Base-by-base conservation (phyloP, 1,140 invertebrate genomes). In the Mamestra configurata region DNA sequence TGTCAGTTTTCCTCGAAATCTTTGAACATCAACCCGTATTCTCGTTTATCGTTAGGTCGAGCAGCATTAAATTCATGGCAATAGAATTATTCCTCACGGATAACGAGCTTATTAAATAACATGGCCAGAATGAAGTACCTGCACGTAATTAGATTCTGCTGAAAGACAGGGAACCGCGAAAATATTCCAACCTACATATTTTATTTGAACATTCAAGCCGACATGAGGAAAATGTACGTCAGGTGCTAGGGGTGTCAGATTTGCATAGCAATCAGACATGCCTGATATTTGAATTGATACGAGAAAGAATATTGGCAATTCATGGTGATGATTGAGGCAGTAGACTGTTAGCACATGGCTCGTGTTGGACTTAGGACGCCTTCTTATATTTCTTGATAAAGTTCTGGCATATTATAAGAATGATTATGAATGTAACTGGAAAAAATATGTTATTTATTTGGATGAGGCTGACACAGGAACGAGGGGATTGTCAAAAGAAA, bases 211-310 rank as follows among this genome's bases (percentile, higher is more conserved):
- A 66, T 66, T 66, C 35, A 4, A 11, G 61, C 22, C 61, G 61
- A 37, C 61, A 27, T 59, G 35, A 66, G 61, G 8, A 66, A 40
- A 66, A 66, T 22, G 35, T 66, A 66, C 35, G 35, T 66, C 18
- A 20, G n/a, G 61, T 66, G 35, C 61, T 22, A 40, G 18, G 31
- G 55, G 13, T 24, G n/a, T 40, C 35, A 13, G 61, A 66, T 66
- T 66, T 66, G 61, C 61, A 66, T 66, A 66, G 61, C 61, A 66
- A 66, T 66, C 61, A 66, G 10, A 66, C 8, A 66, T 22, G 18
- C 61, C 35, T 66, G 35, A 40, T 40, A 7, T 66, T 66, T 18
- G 61, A 66, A 40, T 66, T 37, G 35, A 66, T 37, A 66, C 18
- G 18, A 20, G 18, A 40, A 22, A 20, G 1, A 20, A 18, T 22